Percentiles rank a stretch among this genome's conserved stretches.
Conservation (phyloP, 2,888 invertebrate genomes). For the Drosophila subquinaria region DNA sequence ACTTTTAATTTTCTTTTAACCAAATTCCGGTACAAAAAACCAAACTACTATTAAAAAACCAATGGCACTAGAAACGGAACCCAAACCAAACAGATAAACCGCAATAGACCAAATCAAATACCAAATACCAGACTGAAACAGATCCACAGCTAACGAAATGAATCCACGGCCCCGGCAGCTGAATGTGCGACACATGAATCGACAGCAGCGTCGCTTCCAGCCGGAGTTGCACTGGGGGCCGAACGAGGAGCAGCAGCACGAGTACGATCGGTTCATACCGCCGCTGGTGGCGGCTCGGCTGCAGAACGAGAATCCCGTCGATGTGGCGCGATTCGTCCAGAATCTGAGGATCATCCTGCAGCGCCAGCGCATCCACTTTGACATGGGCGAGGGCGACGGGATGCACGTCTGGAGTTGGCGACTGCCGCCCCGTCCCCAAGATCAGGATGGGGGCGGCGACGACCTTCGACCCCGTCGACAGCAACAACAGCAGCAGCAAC, state of each 20-base stretch:
- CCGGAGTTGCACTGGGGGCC: conserved; percentile 28
- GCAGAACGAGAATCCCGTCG: conserved; percentile 26
- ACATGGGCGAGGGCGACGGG: conserved; percentile 60
- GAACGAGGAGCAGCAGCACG: conserved; percentile 27
- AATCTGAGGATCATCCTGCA: conserved; percentile 44
- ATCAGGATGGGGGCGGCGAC: conserved; percentile 57
- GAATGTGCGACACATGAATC: conserved; percentile 7
- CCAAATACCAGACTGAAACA: not conserved
- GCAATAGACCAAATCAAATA: not conserved
- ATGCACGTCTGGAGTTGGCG: conserved; percentile 51
- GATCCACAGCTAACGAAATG: conserved; percentile 14
- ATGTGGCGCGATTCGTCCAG: conserved; percentile 44
- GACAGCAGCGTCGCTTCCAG: conserved; percentile 9
- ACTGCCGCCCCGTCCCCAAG: conserved; percentile 10
- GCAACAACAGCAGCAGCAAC: not conserved
- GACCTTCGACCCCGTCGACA: conserved; percentile 9
- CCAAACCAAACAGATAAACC: not conserved
- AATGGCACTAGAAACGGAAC: not conserved
- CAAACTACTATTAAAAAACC: not conserved
- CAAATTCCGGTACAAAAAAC: conserved; percentile 23
- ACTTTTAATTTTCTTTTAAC: conserved; percentile 20
- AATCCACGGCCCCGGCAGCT: conserved; percentile 24
- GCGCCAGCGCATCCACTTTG: conserved; percentile 48
- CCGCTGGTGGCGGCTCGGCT: conserved; percentile 30
- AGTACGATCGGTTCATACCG: conserved; percentile 28